Percentiles rank a stretch among this genome's conserved stretches.
Conservation (phyloP, 2,888 invertebrate genomes). For the Nephrotoma flavescens region DNA sequence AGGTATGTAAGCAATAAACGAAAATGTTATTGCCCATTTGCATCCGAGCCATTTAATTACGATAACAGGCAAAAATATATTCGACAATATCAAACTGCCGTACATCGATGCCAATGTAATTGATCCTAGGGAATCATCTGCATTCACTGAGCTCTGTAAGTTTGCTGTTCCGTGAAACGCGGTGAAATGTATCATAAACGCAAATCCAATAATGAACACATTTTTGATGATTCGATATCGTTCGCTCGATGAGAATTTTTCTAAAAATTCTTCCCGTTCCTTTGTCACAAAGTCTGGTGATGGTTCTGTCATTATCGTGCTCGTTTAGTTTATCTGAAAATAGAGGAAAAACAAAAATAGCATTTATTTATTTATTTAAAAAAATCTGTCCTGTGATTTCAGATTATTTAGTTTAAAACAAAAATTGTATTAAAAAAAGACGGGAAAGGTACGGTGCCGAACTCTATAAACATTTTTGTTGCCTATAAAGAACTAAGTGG, state of each 20-base stretch:
- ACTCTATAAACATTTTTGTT: no score
- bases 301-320: background rate
- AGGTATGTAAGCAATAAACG: conserved; percentile 79
- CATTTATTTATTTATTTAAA: no score
- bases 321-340: background rate
- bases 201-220: conserved; percentile 67
- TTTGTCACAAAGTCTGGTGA: background rate
- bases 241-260: background rate
- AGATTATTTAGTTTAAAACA: no score
- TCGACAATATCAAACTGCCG: conserved; percentile 74
- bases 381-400: no score
- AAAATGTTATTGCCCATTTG: conserved; percentile 75
- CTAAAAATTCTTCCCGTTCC: background rate
- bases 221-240: conserved; percentile 57
- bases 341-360: background rate
- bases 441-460: no score
- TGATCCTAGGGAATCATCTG: conserved; percentile 66
- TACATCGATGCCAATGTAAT: conserved; percentile 76
- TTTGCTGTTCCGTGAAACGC: conserved; percentile 79
- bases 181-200: conserved; percentile 85
- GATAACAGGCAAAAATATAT: conserved; percentile 73
- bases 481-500: no score
- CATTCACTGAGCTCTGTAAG: conserved; percentile 72
- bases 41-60: conserved; percentile 81
- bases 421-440: no score